Percentiles rank a stretch among this genome's conserved stretches.
phyloP scores from a whole-genome alignment of 1,140 invertebrate species.

The Orius laevigatus region DNA sequence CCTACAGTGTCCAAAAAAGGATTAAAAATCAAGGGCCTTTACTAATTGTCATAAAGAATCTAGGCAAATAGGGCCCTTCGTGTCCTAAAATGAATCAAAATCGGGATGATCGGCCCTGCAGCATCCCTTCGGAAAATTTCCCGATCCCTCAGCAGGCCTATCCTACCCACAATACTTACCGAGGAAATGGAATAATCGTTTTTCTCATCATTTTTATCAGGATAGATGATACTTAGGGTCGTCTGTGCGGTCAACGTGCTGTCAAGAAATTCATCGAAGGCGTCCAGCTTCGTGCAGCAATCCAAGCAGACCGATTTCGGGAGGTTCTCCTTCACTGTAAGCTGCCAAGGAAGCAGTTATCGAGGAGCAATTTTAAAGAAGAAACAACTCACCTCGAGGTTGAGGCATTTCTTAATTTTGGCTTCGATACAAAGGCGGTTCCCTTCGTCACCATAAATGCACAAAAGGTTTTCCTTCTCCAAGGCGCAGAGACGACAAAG shows the following conservation, averaged over 20 bases:
- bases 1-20: too few relatives aligned
- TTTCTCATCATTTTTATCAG: conserved; percentile 7
- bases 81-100: too few relatives aligned
- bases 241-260: conserved; percentile 17
- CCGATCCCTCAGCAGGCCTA: too few relatives aligned
- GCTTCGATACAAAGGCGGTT: conserved; percentile 27
- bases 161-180: too few relatives aligned
- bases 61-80: too few relatives aligned
- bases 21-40: too few relatives aligned
- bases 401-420: conserved; percentile 32
- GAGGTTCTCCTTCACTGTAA: conserved; percentile 14
- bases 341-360: conserved; percentile 10
- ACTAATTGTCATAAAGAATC: too few relatives aligned
- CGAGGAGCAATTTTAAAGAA: neutral
- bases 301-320: conserved; percentile 20
- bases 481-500: conserved; percentile 16
- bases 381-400: conserved; percentile 27
- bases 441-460: conserved; percentile 30
- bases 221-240: conserved; percentile 14
- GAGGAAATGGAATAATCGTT: neutral
- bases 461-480: conserved; percentile 20
- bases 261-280: conserved; percentile 20
- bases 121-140: too few relatives aligned
- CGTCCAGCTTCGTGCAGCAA: conserved; percentile 19
- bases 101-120: too few relatives aligned